Conservation (phyloP, 92 coral and sea anemone genomes). For the Epizoanthus fatuus region DNA sequence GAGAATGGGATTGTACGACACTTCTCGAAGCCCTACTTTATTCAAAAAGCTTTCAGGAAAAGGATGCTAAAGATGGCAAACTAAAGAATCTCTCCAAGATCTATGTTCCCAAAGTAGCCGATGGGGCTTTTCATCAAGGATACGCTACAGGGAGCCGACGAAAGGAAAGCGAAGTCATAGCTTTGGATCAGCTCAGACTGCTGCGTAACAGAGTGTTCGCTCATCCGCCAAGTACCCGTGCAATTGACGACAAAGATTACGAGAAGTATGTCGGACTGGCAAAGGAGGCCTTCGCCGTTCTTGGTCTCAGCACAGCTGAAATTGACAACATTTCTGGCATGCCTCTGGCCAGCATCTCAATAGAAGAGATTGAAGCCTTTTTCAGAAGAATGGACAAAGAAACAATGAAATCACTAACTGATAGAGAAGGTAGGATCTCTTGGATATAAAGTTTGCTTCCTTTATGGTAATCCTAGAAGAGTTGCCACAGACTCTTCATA, state of each 20-base stretch:
- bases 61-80: neutral
- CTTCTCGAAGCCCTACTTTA: neutral
- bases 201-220: constrained; percentile 12
- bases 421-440: too few species aligned
- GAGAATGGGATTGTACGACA: neutral
- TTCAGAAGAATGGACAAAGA: too few species aligned
- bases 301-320: neutral
- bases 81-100: neutral
- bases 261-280: neutral
- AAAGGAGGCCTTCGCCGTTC: constrained; percentile 3
- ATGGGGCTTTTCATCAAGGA: neutral
- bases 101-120: neutral
- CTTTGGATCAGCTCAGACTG: constrained; percentile 6
- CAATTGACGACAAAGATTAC: constrained; percentile 6
- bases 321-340: neutral
- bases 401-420: too few species aligned
- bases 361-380: too few species aligned
- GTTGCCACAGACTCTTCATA: too few species aligned
- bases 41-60: neutral
- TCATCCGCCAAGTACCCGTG: neutral
- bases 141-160: neutral
- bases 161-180: neutral
- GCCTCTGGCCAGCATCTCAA: neutral
- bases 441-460: too few species aligned
- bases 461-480: too few species aligned